Evolutionary conservation across 2,888 invertebrate genomes (phyloP), one percentile per base, ranked within the genome.

Genomic region (Aelia acuminata): DNA sequence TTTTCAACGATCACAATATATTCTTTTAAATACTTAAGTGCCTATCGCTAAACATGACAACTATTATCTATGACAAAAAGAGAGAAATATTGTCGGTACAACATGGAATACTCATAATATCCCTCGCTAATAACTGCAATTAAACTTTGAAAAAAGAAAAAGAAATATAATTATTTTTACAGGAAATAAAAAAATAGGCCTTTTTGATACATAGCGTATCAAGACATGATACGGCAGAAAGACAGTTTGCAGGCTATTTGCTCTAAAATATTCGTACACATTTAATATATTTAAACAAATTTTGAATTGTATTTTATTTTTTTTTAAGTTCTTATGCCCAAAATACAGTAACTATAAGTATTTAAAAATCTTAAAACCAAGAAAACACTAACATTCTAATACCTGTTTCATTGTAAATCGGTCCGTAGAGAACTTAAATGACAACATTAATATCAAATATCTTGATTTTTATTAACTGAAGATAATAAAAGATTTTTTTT

Each of bases 131-230:
- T 87, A 87, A 57, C 87, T 87, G 85, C 53, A 85, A 39, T 70
- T 70, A 87, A 87, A 87, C 57, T 87, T 87, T 87, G 11, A 18
- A 87, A 87, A 87, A 70, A 31, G 70, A 86, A 31, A 13, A 43
- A 18, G 63, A 84, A 47, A 43, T 43, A 2, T 63, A 26, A 3
- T 70, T 31, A 35, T 70, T 70, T 70, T 84, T 84, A 85, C 53
- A 75, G 48, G 87, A 87, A 89, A 87, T 87, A 84, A 88, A 89
- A 89, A 89, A 89, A 88, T 89, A 89, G 89, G 89, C 89, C 89
- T 85, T 86, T 49, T 39, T 87, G 70, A 88, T 84, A 63, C 84
- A 87, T 87, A 70, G 39, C 63, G 80, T 48, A 53, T 48, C 57
- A 84, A 87, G 84, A 84, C 84, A 75, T 63, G 63, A 47, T 70